Conservation (phyloP, 2,797 vertebrate genomes). For the Danio choprae region DNA sequence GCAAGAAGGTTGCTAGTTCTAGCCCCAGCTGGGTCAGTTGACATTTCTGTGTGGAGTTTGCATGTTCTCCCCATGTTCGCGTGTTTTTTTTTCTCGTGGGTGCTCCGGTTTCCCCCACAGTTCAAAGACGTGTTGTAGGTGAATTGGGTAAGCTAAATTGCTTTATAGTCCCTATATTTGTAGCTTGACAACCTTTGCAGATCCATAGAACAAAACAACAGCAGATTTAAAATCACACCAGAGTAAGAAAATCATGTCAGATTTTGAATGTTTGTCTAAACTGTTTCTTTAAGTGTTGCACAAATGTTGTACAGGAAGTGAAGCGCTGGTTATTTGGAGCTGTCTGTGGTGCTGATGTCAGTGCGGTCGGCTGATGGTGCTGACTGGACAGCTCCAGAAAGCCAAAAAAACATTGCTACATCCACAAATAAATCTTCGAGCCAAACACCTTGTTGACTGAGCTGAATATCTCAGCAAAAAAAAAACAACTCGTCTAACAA, state of each 20-base stretch:
- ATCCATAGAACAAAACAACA: background rate
- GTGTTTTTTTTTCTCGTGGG: too few relatives aligned
- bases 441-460: constrained; percentile 22
- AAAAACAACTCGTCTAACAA: constrained; percentile 20
- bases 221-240: background rate
- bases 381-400: constrained; percentile 44
- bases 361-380: constrained; percentile 27
- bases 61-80: too few relatives aligned
- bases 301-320: background rate
- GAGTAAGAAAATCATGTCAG: background rate
- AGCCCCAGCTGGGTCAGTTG: too few relatives aligned
- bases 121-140: too few relatives aligned
- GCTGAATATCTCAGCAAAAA: constrained; percentile 12
- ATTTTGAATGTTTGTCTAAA: background rate
- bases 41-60: too few relatives aligned
- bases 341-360: constrained; percentile 48
- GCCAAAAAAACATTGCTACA: constrained; percentile 13
- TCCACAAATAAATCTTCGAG: constrained; percentile 22
- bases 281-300: background rate
- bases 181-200: background rate
- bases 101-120: too few relatives aligned
- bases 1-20: too few relatives aligned
- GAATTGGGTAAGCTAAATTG: too few relatives aligned
- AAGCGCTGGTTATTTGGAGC: constrained; percentile 5
- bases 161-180: constrained; percentile 2